These are phyloP conservation scores for Zeus faber DNA, from an alignment of 2,113 vertebrate genomes.

Conservation along the genomic window DNA sequence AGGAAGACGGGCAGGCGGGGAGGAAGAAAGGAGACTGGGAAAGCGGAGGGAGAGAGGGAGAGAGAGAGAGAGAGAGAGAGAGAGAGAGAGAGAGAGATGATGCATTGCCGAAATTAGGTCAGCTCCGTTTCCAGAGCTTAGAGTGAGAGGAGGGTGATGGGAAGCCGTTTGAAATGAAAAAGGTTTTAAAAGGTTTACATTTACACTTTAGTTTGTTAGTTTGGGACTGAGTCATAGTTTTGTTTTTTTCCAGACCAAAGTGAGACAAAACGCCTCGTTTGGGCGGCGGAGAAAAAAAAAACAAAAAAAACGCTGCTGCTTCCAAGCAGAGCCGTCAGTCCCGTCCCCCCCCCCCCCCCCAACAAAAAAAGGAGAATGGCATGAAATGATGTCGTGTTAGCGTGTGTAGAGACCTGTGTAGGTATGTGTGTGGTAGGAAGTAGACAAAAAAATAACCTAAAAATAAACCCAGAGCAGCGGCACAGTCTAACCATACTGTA, in stretches of 20 bases:
- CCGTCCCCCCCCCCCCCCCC: too few relatives aligned
- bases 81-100: constrained; percentile 14
- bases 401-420: too few relatives aligned
- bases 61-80: constrained; percentile 36
- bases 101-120: constrained; percentile 68
- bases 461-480: too few relatives aligned
- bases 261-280: too few relatives aligned
- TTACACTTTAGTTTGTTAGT: constrained; percentile 3
- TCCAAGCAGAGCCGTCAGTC: too few relatives aligned
- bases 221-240: not conserved
- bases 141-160: constrained; percentile 35
- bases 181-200: constrained; percentile 25
- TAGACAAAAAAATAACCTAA: too few relatives aligned
- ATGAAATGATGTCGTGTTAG: too few relatives aligned
- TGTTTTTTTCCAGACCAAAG: not conserved
- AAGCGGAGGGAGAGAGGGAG: constrained; percentile 18
- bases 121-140: constrained; percentile 65
- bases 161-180: constrained; percentile 19
- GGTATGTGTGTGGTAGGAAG: too few relatives aligned
- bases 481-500: too few relatives aligned
- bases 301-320: too few relatives aligned
- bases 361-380: too few relatives aligned
- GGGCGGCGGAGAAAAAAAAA: too few relatives aligned
- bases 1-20: constrained; percentile 19
- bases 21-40: constrained; percentile 55